These are phyloP conservation scores for Monomorium pharaonis DNA, from an alignment of 1,140 invertebrate genomes.

Conservation along the genomic window DNA sequence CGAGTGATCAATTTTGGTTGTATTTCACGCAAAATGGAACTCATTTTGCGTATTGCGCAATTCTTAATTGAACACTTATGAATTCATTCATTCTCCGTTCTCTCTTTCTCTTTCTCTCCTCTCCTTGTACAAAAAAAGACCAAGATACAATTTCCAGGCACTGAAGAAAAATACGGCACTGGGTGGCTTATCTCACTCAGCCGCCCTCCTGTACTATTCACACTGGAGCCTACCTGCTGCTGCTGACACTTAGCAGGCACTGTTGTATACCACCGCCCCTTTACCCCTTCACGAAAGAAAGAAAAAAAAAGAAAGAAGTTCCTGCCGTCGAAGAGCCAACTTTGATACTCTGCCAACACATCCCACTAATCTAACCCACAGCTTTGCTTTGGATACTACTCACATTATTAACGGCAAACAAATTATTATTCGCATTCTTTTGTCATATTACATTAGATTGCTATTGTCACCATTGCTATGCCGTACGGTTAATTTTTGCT, in stretches of 20 bases:
- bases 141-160: conserved; percentile 65
- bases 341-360: conserved; percentile 82
- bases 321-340: conserved; percentile 73
- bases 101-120: background rate
- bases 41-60: background rate
- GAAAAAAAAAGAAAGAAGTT: conserved; percentile 13
- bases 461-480: conserved; percentile 6
- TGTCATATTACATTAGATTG: conserved; percentile 13
- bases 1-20: background rate
- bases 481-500: conserved; percentile 47
- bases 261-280: conserved; percentile 54
- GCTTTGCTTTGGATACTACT: conserved; percentile 80
- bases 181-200: conserved; percentile 66
- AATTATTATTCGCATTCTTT: conserved; percentile 51
- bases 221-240: conserved; percentile 76
- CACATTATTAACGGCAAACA: conserved; percentile 72
- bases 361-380: conserved; percentile 74
- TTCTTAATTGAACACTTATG: conserved; percentile 5
- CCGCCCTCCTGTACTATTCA: conserved; percentile 49
- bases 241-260: conserved; percentile 73
- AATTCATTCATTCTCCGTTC: background rate
- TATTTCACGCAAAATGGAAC: background rate
- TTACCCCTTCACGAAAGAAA: conserved; percentile 37
- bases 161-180: conserved; percentile 67
- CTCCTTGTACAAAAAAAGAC: conserved; percentile 11